These are phyloP conservation scores for Synergus laeviventris DNA, from an alignment of 2,888 invertebrate species.

Conservation along the genomic window DNA sequence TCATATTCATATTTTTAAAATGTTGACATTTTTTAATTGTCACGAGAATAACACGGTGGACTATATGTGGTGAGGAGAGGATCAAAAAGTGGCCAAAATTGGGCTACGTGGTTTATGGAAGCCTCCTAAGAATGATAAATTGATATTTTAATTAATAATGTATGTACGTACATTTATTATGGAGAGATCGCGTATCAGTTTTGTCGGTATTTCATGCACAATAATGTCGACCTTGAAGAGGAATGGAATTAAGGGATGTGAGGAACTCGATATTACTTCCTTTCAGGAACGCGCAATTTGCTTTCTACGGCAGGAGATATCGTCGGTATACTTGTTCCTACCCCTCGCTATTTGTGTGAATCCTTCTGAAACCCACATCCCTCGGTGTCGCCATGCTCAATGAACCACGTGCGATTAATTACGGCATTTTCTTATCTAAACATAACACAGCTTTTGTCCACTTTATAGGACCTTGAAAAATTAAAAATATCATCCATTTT, in stretches of 20 bases:
- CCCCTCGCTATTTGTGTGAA: constrained; percentile 6
- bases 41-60: too few species aligned
- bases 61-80: too few species aligned
- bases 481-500: too few species aligned
- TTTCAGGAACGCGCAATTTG: constrained; percentile 35
- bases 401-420: background rate
- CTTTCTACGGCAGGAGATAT: constrained; percentile 27
- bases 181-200: too few species aligned
- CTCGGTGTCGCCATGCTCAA: background rate
- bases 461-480: background rate
- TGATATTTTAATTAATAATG: too few species aligned
- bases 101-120: too few species aligned
- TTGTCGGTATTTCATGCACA: background rate
- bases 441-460: background rate
- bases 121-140: too few species aligned
- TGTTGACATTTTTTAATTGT: too few species aligned
- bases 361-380: constrained; percentile 5
- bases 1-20: too few species aligned
- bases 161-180: too few species aligned
- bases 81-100: too few species aligned
- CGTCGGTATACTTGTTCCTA: constrained; percentile 29
- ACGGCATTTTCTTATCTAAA: background rate
- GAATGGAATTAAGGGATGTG: constrained; percentile 2
- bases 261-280: constrained; percentile 34
- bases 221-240: constrained; percentile 20